Evolutionary conservation across 2,113 vertebrate species (phyloP).

Genomic region (Buteo buteo): DNA sequence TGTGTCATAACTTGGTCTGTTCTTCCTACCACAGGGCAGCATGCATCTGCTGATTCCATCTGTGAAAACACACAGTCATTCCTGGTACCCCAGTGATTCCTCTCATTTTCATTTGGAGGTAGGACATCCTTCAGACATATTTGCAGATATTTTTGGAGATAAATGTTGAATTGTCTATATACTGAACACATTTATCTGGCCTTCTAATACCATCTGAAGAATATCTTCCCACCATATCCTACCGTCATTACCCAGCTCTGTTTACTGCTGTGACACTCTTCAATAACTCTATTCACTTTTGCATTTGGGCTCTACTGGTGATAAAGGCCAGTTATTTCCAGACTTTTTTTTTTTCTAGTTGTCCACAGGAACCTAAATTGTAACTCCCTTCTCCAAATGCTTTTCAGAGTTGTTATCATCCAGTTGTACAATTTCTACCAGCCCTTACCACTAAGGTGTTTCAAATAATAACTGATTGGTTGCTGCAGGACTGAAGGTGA

Average conservation of each 20-base stretch:
- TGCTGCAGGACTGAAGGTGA: neutral
- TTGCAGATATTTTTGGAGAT: neutral
- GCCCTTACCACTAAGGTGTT: neutral
- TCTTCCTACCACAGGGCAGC: neutral
- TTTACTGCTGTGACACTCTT: neutral
- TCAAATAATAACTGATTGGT: neutral
- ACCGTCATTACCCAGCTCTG: neutral
- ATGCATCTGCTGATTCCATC: neutral
- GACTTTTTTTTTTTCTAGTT: neutral
- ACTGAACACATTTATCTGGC: neutral
- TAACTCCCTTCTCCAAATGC: neutral
- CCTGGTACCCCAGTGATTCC: neutral
- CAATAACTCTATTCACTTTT: neutral
- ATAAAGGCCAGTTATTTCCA: neutral
- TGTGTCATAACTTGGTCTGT: neutral
- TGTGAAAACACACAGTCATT: neutral
- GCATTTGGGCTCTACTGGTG: neutral
- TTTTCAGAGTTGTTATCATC: neutral
- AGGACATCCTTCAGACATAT: neutral
- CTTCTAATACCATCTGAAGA: neutral
- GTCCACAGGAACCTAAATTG: neutral
- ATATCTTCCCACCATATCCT: rapidly evolving
- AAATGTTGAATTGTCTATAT: neutral
- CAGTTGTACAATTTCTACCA: neutral
- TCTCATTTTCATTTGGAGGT: neutral